Evolutionary conservation across 2,797 vertebrate genomes (phyloP).

Genomic region (Brachyrhaphis roseni): DNA sequence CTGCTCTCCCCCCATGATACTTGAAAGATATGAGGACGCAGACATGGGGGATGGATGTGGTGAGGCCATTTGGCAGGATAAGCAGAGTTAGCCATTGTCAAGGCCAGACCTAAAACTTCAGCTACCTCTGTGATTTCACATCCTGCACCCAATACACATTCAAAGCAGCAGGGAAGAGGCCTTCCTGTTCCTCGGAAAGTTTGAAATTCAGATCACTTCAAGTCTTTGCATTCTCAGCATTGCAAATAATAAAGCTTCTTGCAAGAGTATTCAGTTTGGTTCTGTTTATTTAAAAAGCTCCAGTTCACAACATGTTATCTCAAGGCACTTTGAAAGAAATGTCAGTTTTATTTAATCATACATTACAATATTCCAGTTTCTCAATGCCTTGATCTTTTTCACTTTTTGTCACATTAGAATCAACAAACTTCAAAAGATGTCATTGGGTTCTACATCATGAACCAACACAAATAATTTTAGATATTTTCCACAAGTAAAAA

Average conservation of each 20-base stretch:
- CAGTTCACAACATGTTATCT: too few species aligned
- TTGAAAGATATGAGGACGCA: constrained; percentile 23
- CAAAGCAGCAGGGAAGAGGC: constrained; percentile 44
- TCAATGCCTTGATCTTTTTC: too few species aligned
- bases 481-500: not conserved
- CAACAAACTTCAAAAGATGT: not conserved
- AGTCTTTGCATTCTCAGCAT: not conserved
- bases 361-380: too few species aligned
- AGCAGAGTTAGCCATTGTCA: constrained; percentile 62
- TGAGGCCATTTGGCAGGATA: constrained; percentile 59
- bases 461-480: not conserved
- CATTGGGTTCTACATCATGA: not conserved
- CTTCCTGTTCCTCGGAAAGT: constrained; percentile 32
- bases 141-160: constrained; percentile 68
- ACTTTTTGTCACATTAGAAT: too few species aligned
- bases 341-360: too few species aligned
- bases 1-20: constrained; percentile 27
- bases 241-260: not conserved
- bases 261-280: not conserved
- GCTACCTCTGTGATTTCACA: constrained; percentile 46
- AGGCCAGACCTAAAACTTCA: constrained; percentile 51
- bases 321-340: too few species aligned
- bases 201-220: constrained; percentile 38
- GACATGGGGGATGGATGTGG: not conserved
- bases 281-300: too few species aligned